Base-by-base conservation (phyloP, 2,888 invertebrate species). In the Capitulum mitella region DNA sequence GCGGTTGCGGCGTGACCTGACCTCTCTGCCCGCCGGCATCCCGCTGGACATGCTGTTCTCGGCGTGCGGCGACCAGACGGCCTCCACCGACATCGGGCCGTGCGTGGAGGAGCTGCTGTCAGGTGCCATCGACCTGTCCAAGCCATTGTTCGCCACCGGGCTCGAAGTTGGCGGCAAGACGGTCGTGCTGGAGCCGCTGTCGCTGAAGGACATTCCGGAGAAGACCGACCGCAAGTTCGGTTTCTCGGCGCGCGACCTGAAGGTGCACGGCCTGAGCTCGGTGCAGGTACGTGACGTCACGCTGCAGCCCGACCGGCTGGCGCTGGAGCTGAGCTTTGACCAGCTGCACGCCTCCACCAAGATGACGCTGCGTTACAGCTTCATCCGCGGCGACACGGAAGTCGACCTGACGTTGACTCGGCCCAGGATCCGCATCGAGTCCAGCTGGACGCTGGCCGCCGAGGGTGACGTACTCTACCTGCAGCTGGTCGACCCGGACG, bases 211-310 rank as follows among this genome's bases (percentile, higher is more conserved):
- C 54, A 54, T 54, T n/a, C 54, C 26, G 26, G 54, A 54, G 54
- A 54, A 54, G 19, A 5, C 22, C 5, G 54, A 54, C 26, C 5
- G 16, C 10, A 54, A n/a, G 54, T 54, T 54, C 54, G 10, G 54
- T 19, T 26, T 54, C n/a, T 54, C 54, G 54, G 54, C 54, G 26
- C 22, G 26, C 5, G 58, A 77, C 43, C 29, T 77, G 34, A 40
- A 77, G n/a, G 77, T 77, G 40, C 77, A 43, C 34, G 43, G 48
- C 26, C 77, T 43, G 40, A 46, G 34, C 34, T 61, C 48, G 51
- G 43, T 54, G 54, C 26, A 54, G 22, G 54, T 54, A 16, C 3
- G 5, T 6, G 54, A n/a, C 22, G 54, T 54, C 10, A 54, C 26
- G 54, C n/a, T 54, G 26, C 26, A 54, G 26, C 54, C 54, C n/a